Evolutionary conservation across 2,888 invertebrate genomes (phyloP), one percentile per base, ranked within the genome.

Genomic region (Luperina testacea): DNA sequence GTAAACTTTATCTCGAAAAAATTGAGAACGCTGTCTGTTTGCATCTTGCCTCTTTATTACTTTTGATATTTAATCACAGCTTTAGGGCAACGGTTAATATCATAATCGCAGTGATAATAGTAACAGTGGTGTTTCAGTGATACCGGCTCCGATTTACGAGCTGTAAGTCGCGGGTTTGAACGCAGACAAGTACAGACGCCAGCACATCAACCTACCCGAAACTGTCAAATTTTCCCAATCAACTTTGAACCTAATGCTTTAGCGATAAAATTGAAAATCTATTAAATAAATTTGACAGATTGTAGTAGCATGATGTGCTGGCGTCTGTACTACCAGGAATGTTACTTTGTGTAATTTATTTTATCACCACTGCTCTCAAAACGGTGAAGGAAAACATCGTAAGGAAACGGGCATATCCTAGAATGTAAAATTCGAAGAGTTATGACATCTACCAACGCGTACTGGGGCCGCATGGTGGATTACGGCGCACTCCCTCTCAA

Each of bases 1-100:
- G 79, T 70, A 85, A 92, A 92, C 84, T 91, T 90, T 78, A 83
- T 81, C 77, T 75, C 65, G 73, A 76, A 81, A 87, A 90, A 87
- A 90, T 88, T 90, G 87, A 86, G 86, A 87, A 78, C 82, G 80
- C 79, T 82, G 75, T 84, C 77, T 85, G 77, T 74, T 32, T 74
- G 53, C 69, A 78, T 61, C 27, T 72, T 63, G 13, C 51, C n/a
- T 77, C 51, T 76, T 76, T 82, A 83, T 77, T 77, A 72, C 48
- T 77, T 67, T 72, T 64, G 32, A 81, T 81, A 53, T 70, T 65
- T 27, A 45, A 42, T 71, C 63, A 69, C 27, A n/a, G 32, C 9
- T 70, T 75, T 7, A 11, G 38, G 53, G 42, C 20, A 67, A 59
- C 38, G 5, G 32, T n/a, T 59, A 48, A 48, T 64, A 59, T 11